A percentile compares a stretch with the other conserved stretches of the same genome.
phyloP scores from a whole-genome alignment of 1,140 invertebrate species.

The Agrypnia vestita region DNA sequence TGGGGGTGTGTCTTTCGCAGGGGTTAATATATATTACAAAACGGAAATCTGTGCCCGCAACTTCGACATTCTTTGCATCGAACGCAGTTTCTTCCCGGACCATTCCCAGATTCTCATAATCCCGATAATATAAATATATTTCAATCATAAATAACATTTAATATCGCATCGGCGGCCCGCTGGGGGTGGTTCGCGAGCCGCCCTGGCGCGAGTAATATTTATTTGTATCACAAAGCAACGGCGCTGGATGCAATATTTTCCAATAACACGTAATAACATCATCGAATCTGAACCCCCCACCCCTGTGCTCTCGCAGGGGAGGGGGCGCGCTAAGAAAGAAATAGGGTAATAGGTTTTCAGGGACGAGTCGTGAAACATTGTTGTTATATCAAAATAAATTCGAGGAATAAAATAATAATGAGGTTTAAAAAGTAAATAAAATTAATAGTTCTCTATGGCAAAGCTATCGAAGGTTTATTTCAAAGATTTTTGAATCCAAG shows the following conservation, averaged over 20 bases:
- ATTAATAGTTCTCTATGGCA: too few species aligned
- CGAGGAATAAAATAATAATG: too few species aligned
- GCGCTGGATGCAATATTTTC: slow-evolving; percentile 57
- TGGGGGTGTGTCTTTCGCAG: too few species aligned
- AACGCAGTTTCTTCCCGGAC: too few species aligned
- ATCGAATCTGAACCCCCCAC: slow-evolving; percentile 48
- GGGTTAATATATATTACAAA: too few species aligned
- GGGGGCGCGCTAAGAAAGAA: slow-evolving; percentile 53
- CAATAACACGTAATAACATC: slow-evolving; percentile 60
- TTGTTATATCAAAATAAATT: too few species aligned
- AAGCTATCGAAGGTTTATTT: too few species aligned
- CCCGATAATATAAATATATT: slow-evolving; percentile 40
- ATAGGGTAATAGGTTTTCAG: slow-evolving; percentile 56
- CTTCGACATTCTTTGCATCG: too few species aligned
- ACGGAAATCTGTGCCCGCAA: too few species aligned
- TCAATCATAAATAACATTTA: slow-evolving; percentile 48
- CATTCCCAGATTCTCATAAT: not conserved
- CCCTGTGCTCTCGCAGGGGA: too few species aligned
- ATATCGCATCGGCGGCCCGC: slow-evolving; percentile 38
- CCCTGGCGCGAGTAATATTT: slow-evolving; percentile 50
- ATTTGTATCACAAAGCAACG: slow-evolving; percentile 36
- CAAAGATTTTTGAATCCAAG: too few species aligned
- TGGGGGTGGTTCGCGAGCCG: not conserved
- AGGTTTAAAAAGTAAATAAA: too few species aligned
- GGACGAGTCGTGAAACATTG: slow-evolving; percentile 7